Base-by-base conservation (phyloP, 2,888 invertebrate genomes). In the Ichneumoninae sp. region DNA sequence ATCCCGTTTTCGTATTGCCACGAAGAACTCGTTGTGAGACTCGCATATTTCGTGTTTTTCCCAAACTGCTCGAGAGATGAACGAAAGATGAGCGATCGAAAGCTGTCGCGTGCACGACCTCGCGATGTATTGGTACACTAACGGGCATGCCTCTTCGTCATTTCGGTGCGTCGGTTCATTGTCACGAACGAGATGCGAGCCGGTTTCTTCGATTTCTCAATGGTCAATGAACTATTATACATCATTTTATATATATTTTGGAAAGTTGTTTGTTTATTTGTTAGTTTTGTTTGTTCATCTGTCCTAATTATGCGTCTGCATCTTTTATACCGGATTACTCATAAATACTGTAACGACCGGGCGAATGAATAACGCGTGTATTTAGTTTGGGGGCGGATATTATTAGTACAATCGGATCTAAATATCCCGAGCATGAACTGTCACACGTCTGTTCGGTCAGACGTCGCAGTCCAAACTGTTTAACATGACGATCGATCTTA, bases 71-170 rank as follows among this genome's bases (percentile, higher is more conserved):
- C 36, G 72, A 40, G 36, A 54, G 60, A 62, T 16, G 16, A 57
- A 22, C 19, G 19, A 3, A 47, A 44, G 33, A 69, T 19, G 65
- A 57, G 52, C 22, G 74, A 68, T 22, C 40, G 3, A 81, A 75
- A 81, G 50, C 69, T 82, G 76, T 71, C 76, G 76, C 71, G 81
- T 81, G 76, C 22, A 47, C 52, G 76, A 76, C 76, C 81, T 71
- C 71, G 44, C 44, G 47, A 40, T 13, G 57, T 33, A 70, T 79
- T 52, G 75, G 69, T 26, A 69, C 40, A 8, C 70, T 30, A 75
- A 72, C 76, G 19, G 75, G 72, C 68, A 30, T 26, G 74, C 57
- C 60, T 60, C 75, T 30, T 65, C 76, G 75, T 81, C 70, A 76
- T 66, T 8, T 54, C 44, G 69, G 22, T 65, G 44, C 52, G 26